These are phyloP conservation scores for Andricus curvator DNA, from an alignment of 2,888 invertebrate genomes.

Conservation along the genomic window DNA sequence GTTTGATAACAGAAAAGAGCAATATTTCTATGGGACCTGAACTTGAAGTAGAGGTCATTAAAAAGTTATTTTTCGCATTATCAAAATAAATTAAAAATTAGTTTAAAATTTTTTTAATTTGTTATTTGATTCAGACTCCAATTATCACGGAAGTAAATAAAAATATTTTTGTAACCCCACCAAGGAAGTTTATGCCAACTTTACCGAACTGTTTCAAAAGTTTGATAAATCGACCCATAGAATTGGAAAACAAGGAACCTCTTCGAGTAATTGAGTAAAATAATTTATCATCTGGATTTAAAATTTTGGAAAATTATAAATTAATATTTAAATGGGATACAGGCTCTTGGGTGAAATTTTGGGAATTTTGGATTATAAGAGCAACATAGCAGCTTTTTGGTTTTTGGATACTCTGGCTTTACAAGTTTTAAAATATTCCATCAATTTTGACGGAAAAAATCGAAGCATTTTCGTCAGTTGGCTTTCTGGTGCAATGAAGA, in stretches of 20 bases:
- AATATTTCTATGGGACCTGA: background rate
- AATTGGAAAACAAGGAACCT: conserved; percentile 53
- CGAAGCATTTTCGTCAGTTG: conserved; percentile 65
- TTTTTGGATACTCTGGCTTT: conserved; percentile 79
- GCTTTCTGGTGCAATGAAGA: conserved; percentile 66
- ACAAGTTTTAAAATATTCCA: conserved; percentile 55
- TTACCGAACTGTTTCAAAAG: conserved; percentile 60
- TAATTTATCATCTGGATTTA: background rate
- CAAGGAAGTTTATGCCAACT: conserved; percentile 43
- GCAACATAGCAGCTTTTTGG: conserved; percentile 80
- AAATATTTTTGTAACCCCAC: background rate
- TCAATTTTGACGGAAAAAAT: conserved; percentile 55
- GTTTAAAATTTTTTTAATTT: background rate
- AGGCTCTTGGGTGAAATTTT: conserved; percentile 77
- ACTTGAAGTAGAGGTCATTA: background rate
- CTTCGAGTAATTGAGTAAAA: conserved; percentile 60
- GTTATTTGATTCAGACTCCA: background rate
- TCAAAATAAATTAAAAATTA: background rate
- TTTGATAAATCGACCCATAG: conserved; percentile 53
- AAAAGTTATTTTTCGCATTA: background rate
- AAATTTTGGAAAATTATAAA: conserved; percentile 42
- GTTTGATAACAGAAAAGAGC: background rate
- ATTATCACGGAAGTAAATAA: background rate
- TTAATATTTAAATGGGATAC: conserved; percentile 60
- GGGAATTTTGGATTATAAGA: conserved; percentile 77